Base-by-base conservation (phyloP, 1,140 invertebrate genomes). In the Cephus cinctus region DNA sequence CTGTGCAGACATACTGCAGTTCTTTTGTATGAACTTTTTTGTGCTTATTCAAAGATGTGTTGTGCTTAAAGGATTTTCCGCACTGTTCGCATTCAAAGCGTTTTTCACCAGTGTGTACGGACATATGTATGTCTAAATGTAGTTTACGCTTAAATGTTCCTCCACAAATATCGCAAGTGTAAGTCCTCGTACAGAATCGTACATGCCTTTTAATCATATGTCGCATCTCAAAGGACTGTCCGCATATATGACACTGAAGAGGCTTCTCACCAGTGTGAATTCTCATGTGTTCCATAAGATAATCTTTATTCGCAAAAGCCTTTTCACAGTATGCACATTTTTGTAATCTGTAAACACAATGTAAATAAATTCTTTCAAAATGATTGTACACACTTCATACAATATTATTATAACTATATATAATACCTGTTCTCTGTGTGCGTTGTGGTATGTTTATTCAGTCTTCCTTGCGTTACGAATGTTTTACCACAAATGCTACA, bases 181-280 rank as follows among this genome's bases (percentile, higher is more conserved):
- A 30, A 30, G 27, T 9, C 12, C 27, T 30, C 8, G 27, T 30
- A 30, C 27, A 30, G 12, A 30, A 30, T 30, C 27, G 9, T 9
- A 30, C 27, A 12, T 30, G 27, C 27, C 27, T 30, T 12, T 30
- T 30, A 8, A 30, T 8, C 27, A 30, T 30, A 12, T 30, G 27
- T 30, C 27, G 9, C 27, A 30, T 30, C 12, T 30, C 27, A 12
- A 30, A 30, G 1, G 27, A 30, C 12, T 30, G 27, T 9, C 27
- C 54, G 54, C 77, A 79, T 19, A 76, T 56, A 9, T 71, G 56
- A 58, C 77, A 79, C 52, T 65, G 62, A 49, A 72, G 78, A 18
- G 75, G 75, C 50, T 73, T 78, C 43, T 76, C 72, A 1, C 73
- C 71, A 4, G 75, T 78, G 53, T 79, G 77, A 32, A 69, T 77